A percentile compares a stretch with the other conserved stretches of the same genome.
phyloP scores from a whole-genome alignment of 1,140 invertebrate species.

The Doryteuthis pealeii region DNA sequence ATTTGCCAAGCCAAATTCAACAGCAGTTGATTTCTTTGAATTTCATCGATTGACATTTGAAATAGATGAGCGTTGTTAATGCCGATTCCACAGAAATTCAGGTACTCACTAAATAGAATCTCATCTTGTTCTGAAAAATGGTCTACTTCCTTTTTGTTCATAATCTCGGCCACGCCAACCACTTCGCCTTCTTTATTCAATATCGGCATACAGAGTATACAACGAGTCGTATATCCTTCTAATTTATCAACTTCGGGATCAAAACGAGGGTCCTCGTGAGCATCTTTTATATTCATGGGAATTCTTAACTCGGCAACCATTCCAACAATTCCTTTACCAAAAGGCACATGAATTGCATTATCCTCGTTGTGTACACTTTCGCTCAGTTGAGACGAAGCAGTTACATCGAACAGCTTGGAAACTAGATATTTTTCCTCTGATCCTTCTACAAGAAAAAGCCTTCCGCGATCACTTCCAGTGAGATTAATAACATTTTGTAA shows the following conservation, averaged over 20 bases:
- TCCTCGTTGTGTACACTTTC: slow-evolving; percentile 65
- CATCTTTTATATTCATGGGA: slow-evolving; percentile 91
- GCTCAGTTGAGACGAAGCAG: slow-evolving; percentile 69
- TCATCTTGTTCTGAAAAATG: slow-evolving; percentile 37
- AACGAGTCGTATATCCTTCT: slow-evolving; percentile 89
- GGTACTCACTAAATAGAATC: slow-evolving; percentile 80
- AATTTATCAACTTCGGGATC: slow-evolving; percentile 88
- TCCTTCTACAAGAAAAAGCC: slow-evolving; percentile 86
- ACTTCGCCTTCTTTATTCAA: slow-evolving; percentile 94
- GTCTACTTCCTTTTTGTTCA: slow-evolving; percentile 75
- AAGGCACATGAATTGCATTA: slow-evolving; percentile 64
- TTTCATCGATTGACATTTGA: slow-evolving; percentile 90
- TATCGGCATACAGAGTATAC: slow-evolving; percentile 92
- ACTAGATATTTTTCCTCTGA: slow-evolving; percentile 69
- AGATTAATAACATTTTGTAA: slow-evolving; percentile 92
- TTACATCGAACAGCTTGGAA: slow-evolving; percentile 91
- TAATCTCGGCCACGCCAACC: slow-evolving; percentile 95
- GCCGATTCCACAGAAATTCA: slow-evolving; percentile 97
- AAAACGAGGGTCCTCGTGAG: slow-evolving; percentile 78
- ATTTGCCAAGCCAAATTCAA: slow-evolving; percentile 82
- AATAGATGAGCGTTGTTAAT: slow-evolving; percentile 97
- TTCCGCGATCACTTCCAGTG: slow-evolving; percentile 89
- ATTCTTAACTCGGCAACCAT: slow-evolving; percentile 90
- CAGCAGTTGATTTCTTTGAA: slow-evolving; percentile 89
- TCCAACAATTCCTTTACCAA: slow-evolving; percentile 82